phyloP scores from a whole-genome alignment of 2,888 invertebrate species.

The Synergus japonicus region DNA sequence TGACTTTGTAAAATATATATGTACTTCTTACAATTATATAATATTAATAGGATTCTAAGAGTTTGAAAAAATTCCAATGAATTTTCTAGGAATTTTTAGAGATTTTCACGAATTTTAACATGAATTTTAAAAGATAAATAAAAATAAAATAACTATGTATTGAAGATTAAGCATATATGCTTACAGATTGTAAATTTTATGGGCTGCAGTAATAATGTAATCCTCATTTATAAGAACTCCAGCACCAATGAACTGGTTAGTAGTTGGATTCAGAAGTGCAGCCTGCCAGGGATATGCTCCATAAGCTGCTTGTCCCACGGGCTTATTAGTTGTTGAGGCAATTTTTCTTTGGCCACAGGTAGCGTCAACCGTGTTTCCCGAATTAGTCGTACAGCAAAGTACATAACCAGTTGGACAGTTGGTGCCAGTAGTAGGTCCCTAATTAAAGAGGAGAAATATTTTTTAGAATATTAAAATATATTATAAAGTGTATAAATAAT shows the following conservation, averaged over 20 bases:
- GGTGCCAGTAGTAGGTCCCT: not conserved
- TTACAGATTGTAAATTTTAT: constrained; percentile 76
- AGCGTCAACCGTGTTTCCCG: constrained; percentile 26
- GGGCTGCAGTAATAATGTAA: constrained; percentile 79
- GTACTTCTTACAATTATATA: too few species aligned
- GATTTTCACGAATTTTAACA: too few species aligned
- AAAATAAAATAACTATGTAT: too few species aligned
- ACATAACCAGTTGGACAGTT: constrained; percentile 44
- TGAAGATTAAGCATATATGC: constrained; percentile 45
- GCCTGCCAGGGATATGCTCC: constrained; percentile 74
- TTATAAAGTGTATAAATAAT: too few species aligned
- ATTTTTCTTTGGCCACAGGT: constrained; percentile 69
- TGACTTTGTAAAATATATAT: constrained; percentile 9
- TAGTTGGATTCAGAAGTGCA: constrained; percentile 57
- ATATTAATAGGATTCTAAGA: too few species aligned
- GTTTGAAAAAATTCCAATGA: too few species aligned
- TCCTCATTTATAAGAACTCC: constrained; percentile 73
- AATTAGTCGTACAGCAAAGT: constrained; percentile 37
- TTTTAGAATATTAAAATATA: too few species aligned
- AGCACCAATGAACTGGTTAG: constrained; percentile 65
- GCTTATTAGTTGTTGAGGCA: constrained; percentile 50
- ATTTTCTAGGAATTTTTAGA: too few species aligned
- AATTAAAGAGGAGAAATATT: not conserved
- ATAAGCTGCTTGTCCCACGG: constrained; percentile 64
- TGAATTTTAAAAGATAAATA: too few species aligned